A percentile compares a stretch with the other conserved stretches of the same genome.
phyloP scores from a whole-genome alignment of 2,888 invertebrate genomes.

The Dicycla oo region DNA sequence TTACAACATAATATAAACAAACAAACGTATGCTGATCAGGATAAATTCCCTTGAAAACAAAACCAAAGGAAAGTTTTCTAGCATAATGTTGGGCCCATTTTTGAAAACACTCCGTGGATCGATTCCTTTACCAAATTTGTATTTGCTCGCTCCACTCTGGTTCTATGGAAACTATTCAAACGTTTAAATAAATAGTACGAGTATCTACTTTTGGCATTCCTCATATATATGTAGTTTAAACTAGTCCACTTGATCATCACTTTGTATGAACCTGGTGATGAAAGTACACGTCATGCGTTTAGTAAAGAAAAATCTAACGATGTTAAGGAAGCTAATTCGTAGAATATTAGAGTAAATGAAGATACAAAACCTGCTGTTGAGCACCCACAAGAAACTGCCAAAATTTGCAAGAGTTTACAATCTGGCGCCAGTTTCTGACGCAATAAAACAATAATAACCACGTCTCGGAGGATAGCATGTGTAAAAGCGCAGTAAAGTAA shows the following conservation, averaged over 20 bases:
- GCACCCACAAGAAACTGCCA: constrained; percentile 26
- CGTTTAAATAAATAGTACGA: no score
- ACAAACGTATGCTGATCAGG: constrained; percentile 1
- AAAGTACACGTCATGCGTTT: constrained; percentile 7
- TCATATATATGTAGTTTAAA: no score
- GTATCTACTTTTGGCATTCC: no score
- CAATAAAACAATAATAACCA: constrained; percentile 55
- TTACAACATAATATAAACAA: constrained; percentile 21
- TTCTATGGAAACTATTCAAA: no score
- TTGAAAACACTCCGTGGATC: no score
- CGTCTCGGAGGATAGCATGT: constrained; percentile 21
- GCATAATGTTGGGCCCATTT: constrained; percentile 9
- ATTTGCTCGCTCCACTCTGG: no score
- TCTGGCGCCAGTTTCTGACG: constrained; percentile 51
- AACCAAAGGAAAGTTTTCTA: constrained; percentile 4
- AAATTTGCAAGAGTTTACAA: constrained; percentile 38
- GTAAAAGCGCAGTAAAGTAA: constrained; percentile 43
- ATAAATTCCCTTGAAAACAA: constrained; percentile 13
- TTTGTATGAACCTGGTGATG: constrained; percentile 10
- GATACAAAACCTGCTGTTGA: constrained; percentile 37
- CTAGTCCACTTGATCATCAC: constrained; percentile 13
- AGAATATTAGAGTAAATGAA: constrained; percentile 28
- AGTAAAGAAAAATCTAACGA: constrained; percentile 13
- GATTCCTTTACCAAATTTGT: no score
- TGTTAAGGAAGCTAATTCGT: constrained; percentile 36